Base-by-base conservation (phyloP, 2,113 vertebrate genomes). In the Poecilia latipinna region DNA sequence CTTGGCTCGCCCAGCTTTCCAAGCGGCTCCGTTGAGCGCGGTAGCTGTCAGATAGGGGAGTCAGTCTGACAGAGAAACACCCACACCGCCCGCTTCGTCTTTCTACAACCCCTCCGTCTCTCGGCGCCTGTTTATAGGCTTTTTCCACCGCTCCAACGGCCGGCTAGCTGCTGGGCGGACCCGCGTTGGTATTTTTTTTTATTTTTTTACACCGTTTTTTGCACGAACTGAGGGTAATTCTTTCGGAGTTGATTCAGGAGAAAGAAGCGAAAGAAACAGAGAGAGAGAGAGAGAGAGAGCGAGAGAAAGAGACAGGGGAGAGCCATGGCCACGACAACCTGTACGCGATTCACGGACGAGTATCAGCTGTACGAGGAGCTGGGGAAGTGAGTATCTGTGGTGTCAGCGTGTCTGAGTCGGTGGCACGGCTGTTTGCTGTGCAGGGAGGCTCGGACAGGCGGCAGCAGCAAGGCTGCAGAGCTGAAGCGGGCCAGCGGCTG, bases 351-450 rank as follows among this genome's bases (percentile, higher is more conserved):
- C 92, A 97, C 96, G 65, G 97, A 98, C 92, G 97, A 98, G 73
- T 98, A 94, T 88, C 97, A 98, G 95, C 96, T 98, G 6, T 97
- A 97, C 87, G 97, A 98, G 93, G 97, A 98, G 93, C 96, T 98
- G 92, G 97, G 97, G 89, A 97, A 98, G 96, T 97, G 95, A 97
- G 97, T 93, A 12, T 26, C 7, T 66, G 28, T 11, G 28, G 11
- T 60, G 44, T 7, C 44, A 48, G 44, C 4, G 44, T 48, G 44
- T 17, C 44, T 48, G 44, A 5, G 44, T 48, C 4, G 44, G 44
- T 17, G 15, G 44, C 44, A 7, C 17, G 44, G 17, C 44, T 48
- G 44, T 17, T 19, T 6, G 29, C 0, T 13, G 19, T 35, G 51
- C 17, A 8, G 61, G 11, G 8, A 29, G 4, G 24, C 35, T 48